phyloP scores from a whole-genome alignment of 2,113 vertebrate species.

The Neotragus moschatus region DNA sequence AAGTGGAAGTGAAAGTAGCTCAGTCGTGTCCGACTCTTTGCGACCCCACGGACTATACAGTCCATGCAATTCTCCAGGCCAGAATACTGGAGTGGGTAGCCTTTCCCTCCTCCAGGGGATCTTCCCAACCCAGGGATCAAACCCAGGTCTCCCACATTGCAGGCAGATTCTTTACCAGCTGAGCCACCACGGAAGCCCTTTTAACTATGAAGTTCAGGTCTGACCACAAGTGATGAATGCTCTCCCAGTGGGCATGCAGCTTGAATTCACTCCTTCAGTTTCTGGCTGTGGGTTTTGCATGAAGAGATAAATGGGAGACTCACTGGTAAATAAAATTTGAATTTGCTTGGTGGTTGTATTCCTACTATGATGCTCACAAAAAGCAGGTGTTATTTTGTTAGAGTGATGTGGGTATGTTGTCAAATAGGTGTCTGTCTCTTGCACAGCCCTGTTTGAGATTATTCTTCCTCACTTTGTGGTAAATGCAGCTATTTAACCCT shows the following conservation, averaged over 20 bases:
- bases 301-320: background rate
- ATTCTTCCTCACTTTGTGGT: background rate
- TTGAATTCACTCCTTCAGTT: background rate
- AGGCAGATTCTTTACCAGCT: background rate
- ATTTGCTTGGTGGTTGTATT: background rate
- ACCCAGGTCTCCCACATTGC: background rate
- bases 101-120: background rate
- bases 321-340: background rate
- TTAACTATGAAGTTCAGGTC: background rate
- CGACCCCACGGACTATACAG: accelerated
- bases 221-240: background rate
- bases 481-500: background rate
- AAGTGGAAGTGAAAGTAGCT: background rate
- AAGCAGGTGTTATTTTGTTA: background rate
- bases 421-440: accelerated
- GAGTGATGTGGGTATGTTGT: accelerated
- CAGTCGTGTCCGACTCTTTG: background rate
- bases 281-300: background rate
- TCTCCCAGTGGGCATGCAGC: background rate
- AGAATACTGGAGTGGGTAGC: background rate
- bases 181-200: background rate
- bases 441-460: accelerated
- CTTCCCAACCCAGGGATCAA: background rate
- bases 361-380: background rate
- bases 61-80: background rate